Conservation (phyloP, 1,140 invertebrate genomes). For the Atta texana region DNA sequence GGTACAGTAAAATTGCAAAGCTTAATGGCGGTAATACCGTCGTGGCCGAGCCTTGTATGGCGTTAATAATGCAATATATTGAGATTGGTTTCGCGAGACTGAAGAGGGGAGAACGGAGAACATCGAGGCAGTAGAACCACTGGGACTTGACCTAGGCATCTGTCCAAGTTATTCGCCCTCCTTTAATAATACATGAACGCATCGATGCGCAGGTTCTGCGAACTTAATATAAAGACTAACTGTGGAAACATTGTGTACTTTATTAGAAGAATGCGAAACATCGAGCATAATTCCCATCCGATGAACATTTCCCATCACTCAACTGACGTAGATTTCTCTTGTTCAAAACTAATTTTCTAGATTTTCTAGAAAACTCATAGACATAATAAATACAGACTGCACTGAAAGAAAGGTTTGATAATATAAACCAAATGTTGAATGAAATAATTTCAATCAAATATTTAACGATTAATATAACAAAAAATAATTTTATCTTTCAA, state of each 20-base stretch:
- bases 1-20: slow-evolving; percentile 72
- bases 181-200: slow-evolving; percentile 77
- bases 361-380: background rate
- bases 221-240: slow-evolving; percentile 65
- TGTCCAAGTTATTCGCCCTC: slow-evolving; percentile 75
- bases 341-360: slow-evolving; percentile 1
- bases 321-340: background rate
- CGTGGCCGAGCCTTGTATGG: slow-evolving; percentile 76
- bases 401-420: no score
- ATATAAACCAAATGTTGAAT: no score
- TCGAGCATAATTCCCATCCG: background rate
- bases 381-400: no score
- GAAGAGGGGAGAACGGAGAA: slow-evolving; percentile 50
- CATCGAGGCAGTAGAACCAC: slow-evolving; percentile 66
- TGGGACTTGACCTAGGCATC: slow-evolving; percentile 79
- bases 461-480: no score
- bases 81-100: slow-evolving; percentile 80
- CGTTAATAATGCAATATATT: slow-evolving; percentile 83
- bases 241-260: slow-evolving; percentile 38
- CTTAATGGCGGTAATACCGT: slow-evolving; percentile 74
- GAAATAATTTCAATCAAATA: no score
- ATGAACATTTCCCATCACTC: background rate
- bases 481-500: no score
- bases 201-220: slow-evolving; percentile 46
- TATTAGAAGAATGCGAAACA: slow-evolving; percentile 6